Evolutionary conservation across 2,797 vertebrate genomes (phyloP).

Genomic region (Pangasius macronema): DNA sequence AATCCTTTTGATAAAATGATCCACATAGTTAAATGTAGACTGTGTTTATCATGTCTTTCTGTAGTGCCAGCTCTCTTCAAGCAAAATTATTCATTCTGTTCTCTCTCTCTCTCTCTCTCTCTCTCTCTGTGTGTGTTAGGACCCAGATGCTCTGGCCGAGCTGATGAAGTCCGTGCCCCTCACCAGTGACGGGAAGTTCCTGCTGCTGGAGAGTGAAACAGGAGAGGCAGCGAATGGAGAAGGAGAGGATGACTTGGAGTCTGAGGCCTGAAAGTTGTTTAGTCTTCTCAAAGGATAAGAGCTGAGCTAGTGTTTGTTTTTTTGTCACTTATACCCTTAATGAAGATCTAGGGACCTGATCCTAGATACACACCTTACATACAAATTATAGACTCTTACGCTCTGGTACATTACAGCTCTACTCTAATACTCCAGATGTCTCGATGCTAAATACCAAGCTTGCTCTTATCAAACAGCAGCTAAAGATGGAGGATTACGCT

Average conservation of each 20-base stretch:
- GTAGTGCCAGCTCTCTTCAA: neutral
- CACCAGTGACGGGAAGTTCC: constrained; percentile 91
- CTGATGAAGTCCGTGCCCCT: constrained; percentile 93
- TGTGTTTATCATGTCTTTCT: neutral
- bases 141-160: constrained; percentile 89
- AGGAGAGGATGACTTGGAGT: constrained; percentile 82
- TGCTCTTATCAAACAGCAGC: neutral
- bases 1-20: neutral
- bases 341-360: neutral
- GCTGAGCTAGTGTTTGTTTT: neutral
- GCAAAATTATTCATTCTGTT: neutral
- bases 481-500: neutral
- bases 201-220: constrained; percentile 82
- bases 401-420: neutral
- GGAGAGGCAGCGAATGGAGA: constrained; percentile 68
- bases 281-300: neutral
- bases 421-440: neutral
- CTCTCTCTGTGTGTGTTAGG: constrained; percentile 67
- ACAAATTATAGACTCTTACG: neutral
- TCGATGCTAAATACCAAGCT: neutral
- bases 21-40: neutral
- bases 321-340: neutral
- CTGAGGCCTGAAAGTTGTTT: constrained; percentile 81
- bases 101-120: neutral
- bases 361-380: constrained; percentile 9